Conservation (phyloP, 1,140 invertebrate genomes). For the Cydia fagiglandana region DNA sequence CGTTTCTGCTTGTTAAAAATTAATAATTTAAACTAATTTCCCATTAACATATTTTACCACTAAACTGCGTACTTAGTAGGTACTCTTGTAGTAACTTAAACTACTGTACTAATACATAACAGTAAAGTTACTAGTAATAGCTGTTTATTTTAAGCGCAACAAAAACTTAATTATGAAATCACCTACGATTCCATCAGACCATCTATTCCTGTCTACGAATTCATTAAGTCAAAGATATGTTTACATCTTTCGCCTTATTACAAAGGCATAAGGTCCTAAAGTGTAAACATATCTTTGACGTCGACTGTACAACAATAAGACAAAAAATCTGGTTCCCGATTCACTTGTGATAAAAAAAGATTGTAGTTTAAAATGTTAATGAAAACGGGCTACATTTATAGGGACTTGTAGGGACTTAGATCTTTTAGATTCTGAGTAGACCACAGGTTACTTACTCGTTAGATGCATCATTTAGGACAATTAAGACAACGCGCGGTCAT, state of each 20-base stretch:
- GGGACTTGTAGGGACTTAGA: not conserved
- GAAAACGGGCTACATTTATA: not conserved
- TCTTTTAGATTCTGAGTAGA: not conserved
- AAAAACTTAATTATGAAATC: conserved; percentile 26
- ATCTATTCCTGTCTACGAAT: conserved; percentile 23
- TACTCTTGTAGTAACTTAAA: no score
- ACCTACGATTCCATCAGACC: conserved; percentile 5
- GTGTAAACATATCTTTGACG: no score
- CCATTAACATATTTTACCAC: no score
- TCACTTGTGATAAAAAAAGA: not conserved
- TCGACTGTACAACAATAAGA: conserved; percentile 29
- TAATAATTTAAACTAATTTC: no score
- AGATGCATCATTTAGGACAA: no score
- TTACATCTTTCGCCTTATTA: no score
- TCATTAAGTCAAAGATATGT: no score
- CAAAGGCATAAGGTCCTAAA: no score
- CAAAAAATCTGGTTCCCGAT: conserved; percentile 23
- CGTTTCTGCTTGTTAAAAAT: no score
- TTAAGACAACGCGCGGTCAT: no score
- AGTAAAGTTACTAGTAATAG: not conserved
- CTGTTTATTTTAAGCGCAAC: not conserved
- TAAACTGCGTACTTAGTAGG: no score
- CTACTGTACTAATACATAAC: no score
- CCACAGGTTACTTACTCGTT: not conserved
- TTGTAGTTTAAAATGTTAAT: not conserved